Base-by-base conservation (phyloP, 2,888 invertebrate species). In the Eilema depressum region DNA sequence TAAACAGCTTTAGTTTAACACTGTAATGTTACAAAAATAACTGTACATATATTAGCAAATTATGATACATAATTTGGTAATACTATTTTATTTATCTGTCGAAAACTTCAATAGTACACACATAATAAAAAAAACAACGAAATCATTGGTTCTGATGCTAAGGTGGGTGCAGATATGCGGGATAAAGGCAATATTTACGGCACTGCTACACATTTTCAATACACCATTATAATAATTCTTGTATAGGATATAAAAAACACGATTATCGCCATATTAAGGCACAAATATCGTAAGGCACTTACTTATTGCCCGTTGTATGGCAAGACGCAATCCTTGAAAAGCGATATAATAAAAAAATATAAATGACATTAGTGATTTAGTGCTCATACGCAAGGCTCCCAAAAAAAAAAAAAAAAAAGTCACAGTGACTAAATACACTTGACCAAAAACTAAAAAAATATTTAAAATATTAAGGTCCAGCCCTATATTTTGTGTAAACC, bases 61-160 rank as follows among this genome's bases (percentile, higher is more conserved):
- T 85, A 85, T 86, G 86, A 87, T 87, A 86, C 86, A 88, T 87
- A 90, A 86, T 89, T 88, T 89, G 86, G 83, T 83, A 85, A 85
- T 83, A 88, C 85, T 85, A 83, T 80, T 80, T 79, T 77, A 80
- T 79, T 80, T 79, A 74, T 81, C 67, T 75, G 74, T 77, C 74
- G 75, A 71, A 80, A 83, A 83, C 79, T 77, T 76, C 63, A 73
- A 75, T 71, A 75, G 78, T 81, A 79, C 77, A 83, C 72, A 66
- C 80, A 75, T 76, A 82, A 79, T 81, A 76, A 76, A 83, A 85
- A 84, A 88, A 89, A 91, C 88, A 93, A 91, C 86, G 83, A 85
- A 85, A 88, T 89, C 88, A 88, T 89, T 91, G 89, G 88, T 81
- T 88, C 80, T 75, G 76, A 85, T 80, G 81, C 83, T 81, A 71